phyloP scores from a whole-genome alignment of 2,797 vertebrate species.

The Neosalanx taihuensis region DNA sequence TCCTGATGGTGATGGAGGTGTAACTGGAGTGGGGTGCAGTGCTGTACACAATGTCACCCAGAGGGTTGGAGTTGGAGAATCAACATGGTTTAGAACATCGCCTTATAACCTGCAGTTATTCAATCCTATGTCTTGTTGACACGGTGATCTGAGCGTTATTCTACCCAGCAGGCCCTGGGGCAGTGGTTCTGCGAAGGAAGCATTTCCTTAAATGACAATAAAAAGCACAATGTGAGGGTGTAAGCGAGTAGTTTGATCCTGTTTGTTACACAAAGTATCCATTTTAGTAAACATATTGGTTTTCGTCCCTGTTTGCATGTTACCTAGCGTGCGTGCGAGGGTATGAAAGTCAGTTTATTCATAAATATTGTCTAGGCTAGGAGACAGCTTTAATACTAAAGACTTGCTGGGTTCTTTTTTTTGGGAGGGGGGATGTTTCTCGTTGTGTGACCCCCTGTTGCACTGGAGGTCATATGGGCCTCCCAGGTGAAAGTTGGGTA shows the following conservation, averaged over 20 bases:
- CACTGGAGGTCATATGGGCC: too few relatives aligned
- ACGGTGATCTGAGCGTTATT: constrained; percentile 51
- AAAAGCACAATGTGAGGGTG: constrained; percentile 60
- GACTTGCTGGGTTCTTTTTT: too few relatives aligned
- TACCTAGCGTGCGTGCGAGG: constrained; percentile 12
- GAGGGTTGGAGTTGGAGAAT: constrained; percentile 42
- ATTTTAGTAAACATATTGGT: constrained; percentile 43
- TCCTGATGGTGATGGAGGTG: constrained; percentile 26
- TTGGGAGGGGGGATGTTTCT: too few relatives aligned
- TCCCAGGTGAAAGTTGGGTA: too few relatives aligned
- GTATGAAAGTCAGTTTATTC: constrained; percentile 41
- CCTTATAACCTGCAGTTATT: constrained; percentile 63
- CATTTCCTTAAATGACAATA: constrained; percentile 71
- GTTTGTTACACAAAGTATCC: constrained; percentile 54
- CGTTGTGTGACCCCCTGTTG: too few relatives aligned
- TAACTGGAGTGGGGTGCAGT: constrained; percentile 33
- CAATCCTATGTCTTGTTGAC: constrained; percentile 54
- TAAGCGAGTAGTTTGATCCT: constrained; percentile 64
- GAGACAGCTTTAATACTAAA: too few relatives aligned
- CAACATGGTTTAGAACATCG: constrained; percentile 57
- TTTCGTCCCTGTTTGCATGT: constrained; percentile 28
- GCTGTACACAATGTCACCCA: constrained; percentile 40
- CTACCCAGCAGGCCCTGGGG: constrained; percentile 45
- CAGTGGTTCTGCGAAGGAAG: constrained; percentile 58
- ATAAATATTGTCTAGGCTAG: too few relatives aligned